Evolutionary conservation across 2,797 vertebrate genomes (phyloP), one percentile per base, ranked within the genome.

Genomic region (Microctenopoma stevenorrisi): DNA sequence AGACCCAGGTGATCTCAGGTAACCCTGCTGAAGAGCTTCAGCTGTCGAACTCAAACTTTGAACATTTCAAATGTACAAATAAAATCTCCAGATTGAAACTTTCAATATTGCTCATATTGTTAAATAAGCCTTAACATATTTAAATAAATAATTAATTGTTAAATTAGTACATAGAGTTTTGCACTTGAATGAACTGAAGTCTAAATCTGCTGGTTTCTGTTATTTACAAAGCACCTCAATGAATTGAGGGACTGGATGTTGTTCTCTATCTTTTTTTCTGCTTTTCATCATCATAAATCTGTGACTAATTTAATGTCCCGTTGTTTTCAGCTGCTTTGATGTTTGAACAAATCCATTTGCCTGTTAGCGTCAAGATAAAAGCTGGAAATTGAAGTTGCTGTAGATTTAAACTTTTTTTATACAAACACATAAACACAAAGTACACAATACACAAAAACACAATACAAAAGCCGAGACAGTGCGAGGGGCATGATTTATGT

Each of bases 91-190:
- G n/a, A 58, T 54, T 53, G 8, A 64, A 47, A 9, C 9, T 64
- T 68, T 13, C 46, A 2, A 2, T 51, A 46, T 38, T 40, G 53
- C 33, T 35, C 33, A 35, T 35, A 8, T 35, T 35, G 7, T 42
- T 46, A 16, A 30, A 12, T 55, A 43, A 56, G 68, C 12, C 12
- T 67, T 10, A 50, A 55, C 14, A 38, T 72, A 51, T 76, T 79
- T 66, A 62, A 60, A 68, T 22, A 22, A 22, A 22, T 68, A 58
- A 68, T 18, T 67, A 26, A 69, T 74, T 7, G 76, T 74, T 61
- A 66, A 78, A 79, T 56, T 60, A 42, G 60, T 26, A 0, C 49
- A 16, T 62, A 3, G 1, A 49, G 48, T 57, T 43, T 43, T 61
- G 11, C 12, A 71, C n/a, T 61, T 52, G 12, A 37, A 11, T 60